Evolutionary conservation across 2,888 invertebrate species (phyloP).

Genomic region (Criorhina ranunculi): DNA sequence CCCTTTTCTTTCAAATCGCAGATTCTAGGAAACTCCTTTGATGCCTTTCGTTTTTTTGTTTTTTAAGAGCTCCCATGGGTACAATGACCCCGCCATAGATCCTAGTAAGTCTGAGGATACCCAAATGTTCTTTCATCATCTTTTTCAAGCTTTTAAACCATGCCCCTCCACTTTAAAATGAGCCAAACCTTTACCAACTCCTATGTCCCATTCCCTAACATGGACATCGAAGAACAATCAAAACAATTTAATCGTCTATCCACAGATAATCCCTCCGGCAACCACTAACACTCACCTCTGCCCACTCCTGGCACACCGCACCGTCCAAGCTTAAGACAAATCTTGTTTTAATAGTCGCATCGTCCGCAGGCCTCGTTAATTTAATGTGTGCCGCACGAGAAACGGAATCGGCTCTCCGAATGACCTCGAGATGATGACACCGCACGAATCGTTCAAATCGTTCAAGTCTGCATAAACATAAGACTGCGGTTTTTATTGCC

Average conservation of each 20-base stretch:
- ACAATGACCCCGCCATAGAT: no score
- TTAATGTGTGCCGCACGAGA: constrained; percentile 52
- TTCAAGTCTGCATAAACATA: constrained; percentile 58
- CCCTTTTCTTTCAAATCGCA: no score
- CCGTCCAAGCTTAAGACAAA: constrained; percentile 9
- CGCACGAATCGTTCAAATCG: constrained; percentile 43
- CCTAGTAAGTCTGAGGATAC: no score
- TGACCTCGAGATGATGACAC: constrained; percentile 61
- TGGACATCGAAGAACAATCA: constrained; percentile 15
- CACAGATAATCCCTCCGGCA: not conserved
- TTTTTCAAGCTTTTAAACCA: no score
- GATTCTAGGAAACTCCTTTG: no score
- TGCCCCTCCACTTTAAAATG: no score
- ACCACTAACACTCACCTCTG: constrained; percentile 6
- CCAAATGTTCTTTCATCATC: no score
- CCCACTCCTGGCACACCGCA: not conserved
- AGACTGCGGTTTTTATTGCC: constrained; percentile 46
- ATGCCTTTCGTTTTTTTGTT: no score
- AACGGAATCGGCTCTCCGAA: constrained; percentile 48
- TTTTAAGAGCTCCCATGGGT: no score
- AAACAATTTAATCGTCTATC: constrained; percentile 8
- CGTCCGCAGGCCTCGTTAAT: constrained; percentile 47
- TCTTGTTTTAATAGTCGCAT: constrained; percentile 27
- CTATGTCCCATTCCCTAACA: constrained; percentile 1
- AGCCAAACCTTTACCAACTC: no score